Evolutionary conservation across 2,888 invertebrate species (phyloP), one percentile per base, ranked within the genome.

Genomic region (Dioctria linearis): DNA sequence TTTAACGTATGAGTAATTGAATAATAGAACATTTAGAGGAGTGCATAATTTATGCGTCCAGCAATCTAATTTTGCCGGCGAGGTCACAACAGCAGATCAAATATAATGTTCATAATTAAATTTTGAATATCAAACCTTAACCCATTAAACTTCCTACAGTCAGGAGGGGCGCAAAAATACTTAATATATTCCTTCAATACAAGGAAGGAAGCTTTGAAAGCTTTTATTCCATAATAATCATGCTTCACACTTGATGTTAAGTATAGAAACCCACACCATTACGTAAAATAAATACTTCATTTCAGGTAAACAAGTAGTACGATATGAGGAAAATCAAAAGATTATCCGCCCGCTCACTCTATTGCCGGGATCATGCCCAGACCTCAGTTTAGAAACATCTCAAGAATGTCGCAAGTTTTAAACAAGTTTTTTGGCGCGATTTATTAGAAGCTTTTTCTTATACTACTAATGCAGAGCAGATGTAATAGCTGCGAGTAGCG

Each of bases 371-470:
- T 73, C 59, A 42, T 73, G 59, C 43, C 43, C 57, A 25, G 25
- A 25, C 25, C 25, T 25, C 25, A 73, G 73, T 73, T 57, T 42
- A 39, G 37, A 71, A 71, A 71, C 40, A 71, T 54, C 13, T 66
- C n/a, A 40, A 54, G 54, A 71, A 54, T 71, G 49, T 59, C 59
- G 13, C 42, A 67, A 11, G 43, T 13, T 1, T 25, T 13, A 13
- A 42, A 59, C 37, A 63, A 37, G 59, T 2, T 8, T 75, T 75
- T 75, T 75, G 59, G 73, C 73, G 73, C 73, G 59, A 59, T 54
- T 54, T 54, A 54, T 54, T 1, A 54, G 4, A 54, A 54, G 54
- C n/a, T 54, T n/a, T 54, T n/a, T 54, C 11, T 25, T 25, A 25
- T 54, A n/a, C n/a, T 54, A 25, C 25, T 25, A 25, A 25, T 25